Evolutionary conservation across 2,888 invertebrate genomes (phyloP).

Genomic region (Caenorhabditis angaria): DNA sequence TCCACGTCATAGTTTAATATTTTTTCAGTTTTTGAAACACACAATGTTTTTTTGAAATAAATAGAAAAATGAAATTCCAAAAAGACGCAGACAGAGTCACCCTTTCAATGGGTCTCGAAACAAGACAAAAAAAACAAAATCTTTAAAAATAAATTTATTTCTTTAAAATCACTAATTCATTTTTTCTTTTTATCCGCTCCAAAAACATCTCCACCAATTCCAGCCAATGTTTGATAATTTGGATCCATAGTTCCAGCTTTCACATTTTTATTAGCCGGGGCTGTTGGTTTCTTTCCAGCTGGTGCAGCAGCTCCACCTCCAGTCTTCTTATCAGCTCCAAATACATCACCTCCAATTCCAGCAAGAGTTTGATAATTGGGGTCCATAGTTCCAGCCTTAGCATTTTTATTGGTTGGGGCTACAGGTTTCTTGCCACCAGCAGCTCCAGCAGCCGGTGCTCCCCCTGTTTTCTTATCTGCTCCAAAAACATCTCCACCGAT

Average conservation of each 20-base stretch:
- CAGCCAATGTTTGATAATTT: constrained; percentile 42
- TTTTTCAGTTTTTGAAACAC: too few species aligned
- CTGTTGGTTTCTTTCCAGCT: constrained; percentile 21
- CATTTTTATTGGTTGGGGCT: constrained; percentile 7
- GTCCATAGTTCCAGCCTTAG: constrained; percentile 29
- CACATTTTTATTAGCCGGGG: constrained; percentile 23
- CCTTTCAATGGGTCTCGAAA: too few species aligned
- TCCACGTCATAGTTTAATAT: too few species aligned
- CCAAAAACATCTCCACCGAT: constrained; percentile 6
- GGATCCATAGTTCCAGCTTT: constrained; percentile 38
- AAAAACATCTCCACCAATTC: constrained; percentile 37
- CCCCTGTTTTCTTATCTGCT: constrained; percentile 8
- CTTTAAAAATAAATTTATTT: not conserved
- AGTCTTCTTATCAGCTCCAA: constrained; percentile 20
- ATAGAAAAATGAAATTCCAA: too few species aligned
- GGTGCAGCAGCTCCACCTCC: constrained; percentile 12
- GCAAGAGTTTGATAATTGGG: constrained; percentile 37
- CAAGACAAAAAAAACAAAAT: constrained; percentile 21
- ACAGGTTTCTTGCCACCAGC: constrained; percentile 3
- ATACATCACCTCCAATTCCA: constrained; percentile 22
- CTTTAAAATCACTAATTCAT: not conserved
- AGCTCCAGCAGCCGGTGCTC: not conserved
- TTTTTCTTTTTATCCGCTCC: constrained; percentile 32
- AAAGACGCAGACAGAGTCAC: too few species aligned
- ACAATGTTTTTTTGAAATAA: too few species aligned